These are phyloP conservation scores for Loris lydekkerianus DNA, from an alignment of 2,797 vertebrate genomes.

Conservation along the genomic window DNA sequence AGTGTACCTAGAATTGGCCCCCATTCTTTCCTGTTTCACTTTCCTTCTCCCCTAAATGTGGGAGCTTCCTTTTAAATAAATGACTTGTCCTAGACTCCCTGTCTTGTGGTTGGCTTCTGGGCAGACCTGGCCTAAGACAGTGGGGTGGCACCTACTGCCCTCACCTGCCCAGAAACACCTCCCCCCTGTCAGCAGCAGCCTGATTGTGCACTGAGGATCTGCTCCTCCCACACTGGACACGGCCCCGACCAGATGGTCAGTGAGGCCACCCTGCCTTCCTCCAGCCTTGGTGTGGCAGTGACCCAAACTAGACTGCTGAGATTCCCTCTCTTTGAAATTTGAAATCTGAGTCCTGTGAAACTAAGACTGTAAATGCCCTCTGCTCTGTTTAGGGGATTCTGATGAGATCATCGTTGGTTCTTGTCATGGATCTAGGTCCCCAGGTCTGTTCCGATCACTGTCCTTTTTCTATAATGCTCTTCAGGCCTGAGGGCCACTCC, in stretches of 20 bases:
- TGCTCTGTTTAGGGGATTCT: background rate
- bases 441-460: background rate
- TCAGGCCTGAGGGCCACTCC: background rate
- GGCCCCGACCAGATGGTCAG: background rate
- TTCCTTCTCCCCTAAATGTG: background rate
- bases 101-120: background rate
- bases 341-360: background rate
- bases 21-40: background rate
- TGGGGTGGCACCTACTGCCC: no score
- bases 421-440: background rate
- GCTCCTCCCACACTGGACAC: background rate
- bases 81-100: background rate
- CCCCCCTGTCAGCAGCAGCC: background rate
- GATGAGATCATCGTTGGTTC: rapidly evolving
- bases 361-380: background rate
- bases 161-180: background rate
- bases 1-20: background rate
- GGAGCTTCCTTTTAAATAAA: background rate
- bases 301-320: background rate
- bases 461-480: background rate
- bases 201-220: background rate
- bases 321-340: background rate
- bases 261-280: background rate
- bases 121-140: background rate
- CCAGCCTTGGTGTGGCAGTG: background rate